Conservation (phyloP, 2,113 vertebrate species). For the Dipodomys merriami region DNA sequence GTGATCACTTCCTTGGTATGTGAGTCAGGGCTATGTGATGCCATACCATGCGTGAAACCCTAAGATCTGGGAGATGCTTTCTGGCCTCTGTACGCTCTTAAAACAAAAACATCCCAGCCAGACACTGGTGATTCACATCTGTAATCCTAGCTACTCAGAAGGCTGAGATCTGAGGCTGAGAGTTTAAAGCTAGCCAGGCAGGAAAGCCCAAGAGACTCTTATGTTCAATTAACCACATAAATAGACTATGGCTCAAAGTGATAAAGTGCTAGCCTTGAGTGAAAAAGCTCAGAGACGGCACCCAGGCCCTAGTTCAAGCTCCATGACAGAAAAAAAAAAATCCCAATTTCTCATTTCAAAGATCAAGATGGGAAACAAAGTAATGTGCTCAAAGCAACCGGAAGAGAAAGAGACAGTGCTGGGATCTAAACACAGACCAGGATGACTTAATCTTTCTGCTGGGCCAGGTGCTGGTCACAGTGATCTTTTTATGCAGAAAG, state of each 20-base stretch:
- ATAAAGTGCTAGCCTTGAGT: no score
- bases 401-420: conserved; percentile 21
- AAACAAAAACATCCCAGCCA: not conserved
- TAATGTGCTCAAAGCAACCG: not conserved
- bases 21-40: not conserved
- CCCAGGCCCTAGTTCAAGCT: no score
- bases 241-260: no score
- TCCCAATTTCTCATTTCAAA: not conserved
- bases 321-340: not conserved
- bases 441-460: not conserved
- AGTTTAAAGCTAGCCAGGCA: no score
- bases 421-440: not conserved
- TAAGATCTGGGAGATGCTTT: not conserved
- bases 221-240: no score
- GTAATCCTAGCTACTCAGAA: no score
- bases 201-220: no score
- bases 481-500: not conserved
- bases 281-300: no score
- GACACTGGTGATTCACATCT: no score
- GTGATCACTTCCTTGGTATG: not conserved
- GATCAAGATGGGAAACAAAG: not conserved
- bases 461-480: not conserved
- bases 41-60: not conserved
- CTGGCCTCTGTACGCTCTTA: not conserved
- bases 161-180: no score